A percentile compares a stretch with the other conserved stretches of the same genome.
These are phyloP conservation scores for Plumapathes pennacea DNA, from an alignment of 92 coral and sea anemone species.

Conservation along the genomic window DNA sequence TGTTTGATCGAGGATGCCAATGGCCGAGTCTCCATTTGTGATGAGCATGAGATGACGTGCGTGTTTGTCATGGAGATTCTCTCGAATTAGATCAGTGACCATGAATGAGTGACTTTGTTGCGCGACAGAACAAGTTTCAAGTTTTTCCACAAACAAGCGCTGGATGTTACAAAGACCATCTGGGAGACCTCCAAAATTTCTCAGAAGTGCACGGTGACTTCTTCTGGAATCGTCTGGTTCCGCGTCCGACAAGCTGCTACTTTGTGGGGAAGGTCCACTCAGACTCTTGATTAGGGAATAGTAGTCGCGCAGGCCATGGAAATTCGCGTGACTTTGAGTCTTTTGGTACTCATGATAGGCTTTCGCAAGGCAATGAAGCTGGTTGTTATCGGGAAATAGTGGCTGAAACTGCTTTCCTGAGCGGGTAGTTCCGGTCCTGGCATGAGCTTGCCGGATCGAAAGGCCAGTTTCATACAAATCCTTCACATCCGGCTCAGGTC, in stretches of 20 bases:
- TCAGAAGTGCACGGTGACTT: conserved; percentile 76
- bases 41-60: conserved; percentile 97
- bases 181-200: conserved; percentile 93
- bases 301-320: conserved; percentile 98
- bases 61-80: conserved; percentile 70
- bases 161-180: conserved; percentile 64
- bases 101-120: conserved; percentile 42
- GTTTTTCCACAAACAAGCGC: conserved; percentile 59
- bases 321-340: conserved; percentile 69
- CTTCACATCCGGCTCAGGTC: conserved; percentile 87
- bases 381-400: conserved; percentile 22
- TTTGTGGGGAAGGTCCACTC: too few relatives aligned
- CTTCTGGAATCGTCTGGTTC: conserved; percentile 5
- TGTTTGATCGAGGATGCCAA: conserved; percentile 84
- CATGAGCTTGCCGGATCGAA: conserved; percentile 63
- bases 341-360: conserved; percentile 78
- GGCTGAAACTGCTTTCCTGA: conserved; percentile 13
- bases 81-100: conserved; percentile 69
- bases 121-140: conserved; percentile 20
- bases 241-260: conserved; percentile 3
- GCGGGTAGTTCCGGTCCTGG: conserved; percentile 13
- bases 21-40: conserved; percentile 94
- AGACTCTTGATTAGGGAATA: conserved; percentile 89
- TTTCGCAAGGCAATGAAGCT: conserved; percentile 74
- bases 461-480: conserved; percentile 89